These are phyloP conservation scores for Masticophis lateralis DNA, from an alignment of 2,797 vertebrate species.

Conservation along the genomic window DNA sequence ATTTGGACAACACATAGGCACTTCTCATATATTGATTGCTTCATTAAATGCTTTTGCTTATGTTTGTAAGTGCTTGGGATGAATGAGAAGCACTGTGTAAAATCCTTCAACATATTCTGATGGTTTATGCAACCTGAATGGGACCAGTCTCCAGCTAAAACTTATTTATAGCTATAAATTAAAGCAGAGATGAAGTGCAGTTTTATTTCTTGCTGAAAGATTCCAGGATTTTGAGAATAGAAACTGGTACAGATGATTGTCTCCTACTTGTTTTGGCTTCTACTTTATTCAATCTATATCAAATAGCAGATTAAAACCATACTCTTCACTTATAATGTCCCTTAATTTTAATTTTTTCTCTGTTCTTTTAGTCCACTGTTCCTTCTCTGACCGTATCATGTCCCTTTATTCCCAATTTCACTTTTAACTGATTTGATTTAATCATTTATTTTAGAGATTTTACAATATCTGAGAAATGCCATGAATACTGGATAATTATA, in stretches of 20 bases:
- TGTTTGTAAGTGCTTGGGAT: neutral
- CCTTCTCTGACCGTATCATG: neutral
- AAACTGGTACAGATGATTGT: neutral
- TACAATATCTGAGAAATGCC: neutral
- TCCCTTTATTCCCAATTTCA: neutral
- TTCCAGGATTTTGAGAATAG: neutral
- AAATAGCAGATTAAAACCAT: neutral
- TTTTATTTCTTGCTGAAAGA: neutral
- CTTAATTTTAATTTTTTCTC: neutral
- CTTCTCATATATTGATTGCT: neutral
- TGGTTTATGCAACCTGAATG: neutral
- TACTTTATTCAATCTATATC: neutral
- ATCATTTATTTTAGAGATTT: neutral
- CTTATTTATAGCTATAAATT: neutral
- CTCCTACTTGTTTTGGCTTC: neutral
- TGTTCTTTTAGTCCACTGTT: neutral
- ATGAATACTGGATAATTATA: neutral
- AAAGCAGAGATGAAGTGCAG: neutral
- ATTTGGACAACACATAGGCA: neutral
- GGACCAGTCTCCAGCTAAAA: neutral
- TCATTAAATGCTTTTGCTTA: neutral
- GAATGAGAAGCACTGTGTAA: neutral
- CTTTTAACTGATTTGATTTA: neutral
- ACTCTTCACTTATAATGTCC: too few species aligned
- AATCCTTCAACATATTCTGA: too few species aligned